Conservation (phyloP, 2,797 vertebrate species). For the Sciaenops ocellatus region DNA sequence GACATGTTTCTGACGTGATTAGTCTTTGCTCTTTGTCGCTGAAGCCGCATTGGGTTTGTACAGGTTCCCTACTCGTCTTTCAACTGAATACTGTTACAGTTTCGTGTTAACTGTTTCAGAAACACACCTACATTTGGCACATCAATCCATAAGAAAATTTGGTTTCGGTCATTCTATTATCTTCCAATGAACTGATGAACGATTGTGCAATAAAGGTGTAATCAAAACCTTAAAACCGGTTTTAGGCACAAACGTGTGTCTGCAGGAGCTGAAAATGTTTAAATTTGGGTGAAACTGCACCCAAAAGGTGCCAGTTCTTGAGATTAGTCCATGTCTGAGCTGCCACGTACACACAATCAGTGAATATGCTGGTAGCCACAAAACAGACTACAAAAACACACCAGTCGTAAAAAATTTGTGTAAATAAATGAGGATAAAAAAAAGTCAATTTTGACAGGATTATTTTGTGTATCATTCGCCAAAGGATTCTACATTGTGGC, state of each 20-base stretch:
- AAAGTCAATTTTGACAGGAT: background rate
- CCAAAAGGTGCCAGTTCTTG: background rate
- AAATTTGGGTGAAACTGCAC: background rate
- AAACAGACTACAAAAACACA: background rate
- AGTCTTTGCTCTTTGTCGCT: no score
- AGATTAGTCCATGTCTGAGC: background rate
- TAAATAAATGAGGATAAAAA: conserved; percentile 8
- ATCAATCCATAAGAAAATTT: conserved; percentile 10
- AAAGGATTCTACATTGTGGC: background rate
- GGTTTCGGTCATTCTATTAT: background rate
- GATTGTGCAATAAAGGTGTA: background rate
- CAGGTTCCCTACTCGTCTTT: background rate
- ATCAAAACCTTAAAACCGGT: background rate
- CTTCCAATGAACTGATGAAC: background rate
- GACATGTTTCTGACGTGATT: background rate
- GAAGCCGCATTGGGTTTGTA: background rate
- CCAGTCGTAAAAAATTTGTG: background rate
- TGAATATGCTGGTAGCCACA: background rate
- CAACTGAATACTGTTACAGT: background rate
- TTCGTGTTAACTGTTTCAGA: conserved; percentile 6
- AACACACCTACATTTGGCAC: background rate
- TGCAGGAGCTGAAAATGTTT: background rate
- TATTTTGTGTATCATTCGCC: background rate
- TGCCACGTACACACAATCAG: background rate
- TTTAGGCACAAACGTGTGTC: background rate